Percentiles rank a stretch among this genome's conserved stretches.
Conservation (phyloP, 2,113 vertebrate genomes). For the Blennius ocellaris region DNA sequence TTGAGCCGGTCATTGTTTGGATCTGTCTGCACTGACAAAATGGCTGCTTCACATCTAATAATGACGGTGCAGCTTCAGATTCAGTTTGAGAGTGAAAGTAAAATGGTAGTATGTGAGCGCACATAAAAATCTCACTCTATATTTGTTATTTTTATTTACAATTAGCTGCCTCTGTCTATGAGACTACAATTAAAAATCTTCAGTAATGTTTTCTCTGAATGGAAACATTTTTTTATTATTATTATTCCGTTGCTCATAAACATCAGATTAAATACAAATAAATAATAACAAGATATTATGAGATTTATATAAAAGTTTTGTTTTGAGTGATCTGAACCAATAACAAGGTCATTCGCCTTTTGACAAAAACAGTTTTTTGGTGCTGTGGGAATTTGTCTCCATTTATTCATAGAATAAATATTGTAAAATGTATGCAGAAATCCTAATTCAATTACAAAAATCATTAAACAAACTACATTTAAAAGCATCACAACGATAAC, state of each 20-base stretch:
- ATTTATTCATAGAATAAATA: too few relatives aligned
- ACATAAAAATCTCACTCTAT: neutral
- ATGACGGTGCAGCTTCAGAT: neutral
- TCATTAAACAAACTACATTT: too few relatives aligned
- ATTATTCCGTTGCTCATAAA: neutral
- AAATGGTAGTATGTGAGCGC: neutral
- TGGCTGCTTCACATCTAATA: neutral
- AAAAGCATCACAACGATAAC: too few relatives aligned
- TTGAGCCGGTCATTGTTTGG: neutral
- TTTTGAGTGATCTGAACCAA: neutral
- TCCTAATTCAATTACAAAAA: too few relatives aligned
- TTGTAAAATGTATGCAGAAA: too few relatives aligned
- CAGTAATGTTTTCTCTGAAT: neutral
- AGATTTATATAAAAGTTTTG: neutral
- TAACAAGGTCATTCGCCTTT: neutral
- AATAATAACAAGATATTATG: neutral
- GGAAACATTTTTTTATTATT: neutral
- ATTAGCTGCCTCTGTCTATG: neutral
- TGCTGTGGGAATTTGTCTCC: too few relatives aligned
- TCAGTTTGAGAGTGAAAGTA: slow-evolving; percentile 3
- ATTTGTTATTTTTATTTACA: neutral
- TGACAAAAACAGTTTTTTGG: too few relatives aligned
- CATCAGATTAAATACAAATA: neutral
- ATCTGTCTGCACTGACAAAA: slow-evolving; percentile 6
- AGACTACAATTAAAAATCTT: neutral